A percentile compares a stretch with the other conserved stretches of the same genome.
Conservation (phyloP, 2,888 invertebrate genomes). For the Diachrysia chrysitis region DNA sequence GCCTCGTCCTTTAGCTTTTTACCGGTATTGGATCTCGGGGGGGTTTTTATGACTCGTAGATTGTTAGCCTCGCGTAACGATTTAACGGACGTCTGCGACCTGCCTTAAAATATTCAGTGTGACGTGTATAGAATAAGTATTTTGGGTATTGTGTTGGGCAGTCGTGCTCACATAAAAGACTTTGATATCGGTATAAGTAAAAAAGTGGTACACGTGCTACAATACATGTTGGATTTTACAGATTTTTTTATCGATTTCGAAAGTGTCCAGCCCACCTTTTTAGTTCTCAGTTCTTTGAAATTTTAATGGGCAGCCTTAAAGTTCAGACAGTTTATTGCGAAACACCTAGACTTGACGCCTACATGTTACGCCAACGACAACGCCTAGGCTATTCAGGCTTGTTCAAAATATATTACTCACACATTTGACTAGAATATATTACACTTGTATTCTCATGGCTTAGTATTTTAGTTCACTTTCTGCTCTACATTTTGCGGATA, state of each 20-base stretch:
- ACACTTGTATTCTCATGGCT: slow-evolving; percentile 34
- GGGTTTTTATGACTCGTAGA: slow-evolving; percentile 60
- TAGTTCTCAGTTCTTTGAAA: not conserved
- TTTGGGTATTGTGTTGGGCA: slow-evolving; percentile 30
- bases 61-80: slow-evolving; percentile 68
- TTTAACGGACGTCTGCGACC: slow-evolving; percentile 74
- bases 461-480: not conserved
- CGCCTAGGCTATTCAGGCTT: slow-evolving; percentile 33
- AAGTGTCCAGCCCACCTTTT: not conserved
- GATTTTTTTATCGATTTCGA: not conserved
- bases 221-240: slow-evolving; percentile 9
- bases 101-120: slow-evolving; percentile 67
- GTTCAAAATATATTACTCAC: slow-evolving; percentile 19
- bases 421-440: slow-evolving; percentile 24
- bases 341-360: slow-evolving; percentile 40
- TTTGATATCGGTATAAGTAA: slow-evolving; percentile 16
- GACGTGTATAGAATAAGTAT: slow-evolving; percentile 58
- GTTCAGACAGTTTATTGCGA: slow-evolving; percentile 31
- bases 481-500: slow-evolving; percentile 28
- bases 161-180: slow-evolving; percentile 19
- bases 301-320: slow-evolving; percentile 15
- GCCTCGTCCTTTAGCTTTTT: slow-evolving; percentile 69
- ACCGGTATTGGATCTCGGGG: slow-evolving; percentile 56
- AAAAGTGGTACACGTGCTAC: slow-evolving; percentile 25
- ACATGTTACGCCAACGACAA: slow-evolving; percentile 20